These are phyloP conservation scores for Ophion ventricosus DNA, from an alignment of 2,888 invertebrate species.

Conservation along the genomic window DNA sequence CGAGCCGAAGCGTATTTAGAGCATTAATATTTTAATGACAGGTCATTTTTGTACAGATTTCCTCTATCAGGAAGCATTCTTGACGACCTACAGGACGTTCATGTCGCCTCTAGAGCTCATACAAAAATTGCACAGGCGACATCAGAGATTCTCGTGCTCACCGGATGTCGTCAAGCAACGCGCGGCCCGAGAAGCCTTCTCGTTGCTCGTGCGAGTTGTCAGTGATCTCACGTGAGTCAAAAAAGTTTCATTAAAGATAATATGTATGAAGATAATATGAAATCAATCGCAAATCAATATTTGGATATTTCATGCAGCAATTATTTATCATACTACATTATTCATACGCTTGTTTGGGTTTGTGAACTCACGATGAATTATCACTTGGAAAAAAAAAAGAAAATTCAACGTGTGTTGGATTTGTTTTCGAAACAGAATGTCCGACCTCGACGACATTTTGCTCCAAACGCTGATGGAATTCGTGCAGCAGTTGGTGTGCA, in stretches of 20 bases:
- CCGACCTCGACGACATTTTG: slow-evolving; percentile 92
- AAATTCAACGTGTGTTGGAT: not conserved
- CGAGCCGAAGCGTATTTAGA: slow-evolving; percentile 25
- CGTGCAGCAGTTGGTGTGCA: slow-evolving; percentile 95
- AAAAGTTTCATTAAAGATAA: not conserved
- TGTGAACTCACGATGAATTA: not conserved
- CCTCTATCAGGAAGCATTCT: slow-evolving; percentile 98
- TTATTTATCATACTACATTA: not conserved
- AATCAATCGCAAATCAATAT: not conserved
- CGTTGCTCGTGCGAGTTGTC: slow-evolving; percentile 96
- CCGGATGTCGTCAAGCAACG: slow-evolving; percentile 89
- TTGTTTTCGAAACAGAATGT: slow-evolving; percentile 85
- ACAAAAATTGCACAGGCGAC: slow-evolving; percentile 92
- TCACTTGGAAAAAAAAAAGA: not conserved
- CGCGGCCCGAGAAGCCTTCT: slow-evolving; percentile 94
- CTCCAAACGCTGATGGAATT: slow-evolving; percentile 95
- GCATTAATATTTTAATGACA: slow-evolving; percentile 63
- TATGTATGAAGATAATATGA: not conserved
- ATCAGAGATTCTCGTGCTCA: slow-evolving; percentile 90
- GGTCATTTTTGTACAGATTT: slow-evolving; percentile 87
- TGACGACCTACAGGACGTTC: slow-evolving; percentile 98
- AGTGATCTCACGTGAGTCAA: slow-evolving; percentile 96
- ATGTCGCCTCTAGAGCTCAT: slow-evolving; percentile 94
- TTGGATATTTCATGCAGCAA: not conserved
- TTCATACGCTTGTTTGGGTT: not conserved